Percentiles rank a stretch among this genome's conserved stretches.
phyloP scores from a whole-genome alignment of 2,797 vertebrate genomes.

The Melanotaenia boesemani region DNA sequence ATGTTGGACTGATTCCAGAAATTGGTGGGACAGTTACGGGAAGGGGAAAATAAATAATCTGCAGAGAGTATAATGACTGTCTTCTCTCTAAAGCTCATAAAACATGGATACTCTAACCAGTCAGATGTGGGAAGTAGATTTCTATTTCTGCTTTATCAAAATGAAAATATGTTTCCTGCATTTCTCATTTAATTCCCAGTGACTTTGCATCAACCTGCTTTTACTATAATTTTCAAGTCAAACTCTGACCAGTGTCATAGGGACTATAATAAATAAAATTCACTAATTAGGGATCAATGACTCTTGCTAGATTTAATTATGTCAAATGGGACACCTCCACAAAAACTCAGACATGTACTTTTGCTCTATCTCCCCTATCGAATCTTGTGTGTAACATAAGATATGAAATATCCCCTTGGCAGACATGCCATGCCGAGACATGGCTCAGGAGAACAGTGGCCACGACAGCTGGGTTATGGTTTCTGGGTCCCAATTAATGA shows the following conservation, averaged over 20 bases:
- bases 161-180: constrained; percentile 46
- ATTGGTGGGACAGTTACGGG: constrained; percentile 40
- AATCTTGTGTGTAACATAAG: constrained; percentile 45
- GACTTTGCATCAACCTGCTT: constrained; percentile 34
- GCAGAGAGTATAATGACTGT: constrained; percentile 46
- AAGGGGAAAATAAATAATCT: constrained; percentile 42
- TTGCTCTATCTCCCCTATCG: constrained; percentile 12
- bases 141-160: constrained; percentile 43
- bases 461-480: constrained; percentile 67
- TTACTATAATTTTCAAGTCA: constrained; percentile 41
- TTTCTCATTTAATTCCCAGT: constrained; percentile 40
- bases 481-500: constrained; percentile 75
- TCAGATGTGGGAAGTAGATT: constrained; percentile 39
- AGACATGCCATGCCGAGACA: constrained; percentile 48
- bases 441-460: constrained; percentile 52
- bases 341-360: constrained; percentile 33
- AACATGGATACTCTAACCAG: constrained; percentile 28
- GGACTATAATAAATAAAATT: constrained; percentile 64
- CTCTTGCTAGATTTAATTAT: constrained; percentile 67
- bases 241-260: constrained; percentile 47
- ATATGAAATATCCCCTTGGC: constrained; percentile 50
- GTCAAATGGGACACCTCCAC: constrained; percentile 32
- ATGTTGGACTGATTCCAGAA: constrained; percentile 34
- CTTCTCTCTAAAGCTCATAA: constrained; percentile 49
- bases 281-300: constrained; percentile 74